These are phyloP conservation scores for Amiota mariae DNA, from an alignment of 2,888 invertebrate species.

Conservation along the genomic window DNA sequence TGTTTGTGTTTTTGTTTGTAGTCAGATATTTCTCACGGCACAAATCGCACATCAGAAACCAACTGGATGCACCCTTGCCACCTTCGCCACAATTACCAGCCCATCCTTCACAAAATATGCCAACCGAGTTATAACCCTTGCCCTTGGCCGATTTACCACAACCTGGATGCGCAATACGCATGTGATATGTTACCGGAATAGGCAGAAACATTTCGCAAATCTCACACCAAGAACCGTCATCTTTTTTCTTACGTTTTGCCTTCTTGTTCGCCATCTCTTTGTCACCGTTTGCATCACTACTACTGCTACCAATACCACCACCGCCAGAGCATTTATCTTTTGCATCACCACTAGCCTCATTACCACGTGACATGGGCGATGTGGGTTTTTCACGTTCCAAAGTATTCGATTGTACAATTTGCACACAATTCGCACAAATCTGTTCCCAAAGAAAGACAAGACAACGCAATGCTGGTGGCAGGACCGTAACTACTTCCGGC, in stretches of 20 bases:
- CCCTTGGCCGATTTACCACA: constrained; percentile 90
- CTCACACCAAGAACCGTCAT: constrained; percentile 81
- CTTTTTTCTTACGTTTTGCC: constrained; percentile 70
- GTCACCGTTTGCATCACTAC: constrained; percentile 50
- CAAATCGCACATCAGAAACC: constrained; percentile 93
- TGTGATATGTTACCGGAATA: constrained; percentile 90
- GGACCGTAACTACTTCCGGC: constrained; percentile 78
- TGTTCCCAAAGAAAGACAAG: constrained; percentile 94
- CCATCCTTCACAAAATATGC: constrained; percentile 91
- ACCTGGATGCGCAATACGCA: constrained; percentile 91
- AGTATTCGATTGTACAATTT: constrained; percentile 75
- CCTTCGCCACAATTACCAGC: constrained; percentile 92
- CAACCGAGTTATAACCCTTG: constrained; percentile 93
- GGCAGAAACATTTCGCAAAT: constrained; percentile 86
- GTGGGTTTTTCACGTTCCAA: constrained; percentile 66
- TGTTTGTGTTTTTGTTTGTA: constrained; percentile 70
- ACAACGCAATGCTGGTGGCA: constrained; percentile 91
- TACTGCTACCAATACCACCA: constrained; percentile 1
- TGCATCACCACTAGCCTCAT: constrained; percentile 48
- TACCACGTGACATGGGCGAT: constrained; percentile 55
- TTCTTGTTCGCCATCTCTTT: constrained; percentile 67
- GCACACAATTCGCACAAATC: constrained; percentile 80
- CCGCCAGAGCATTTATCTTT: constrained; percentile 50
- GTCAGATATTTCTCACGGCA: constrained; percentile 85
- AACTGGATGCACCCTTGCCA: constrained; percentile 84